Evolutionary conservation across 2,113 vertebrate genomes (phyloP).

Genomic region (Daubentonia madagascariensis): DNA sequence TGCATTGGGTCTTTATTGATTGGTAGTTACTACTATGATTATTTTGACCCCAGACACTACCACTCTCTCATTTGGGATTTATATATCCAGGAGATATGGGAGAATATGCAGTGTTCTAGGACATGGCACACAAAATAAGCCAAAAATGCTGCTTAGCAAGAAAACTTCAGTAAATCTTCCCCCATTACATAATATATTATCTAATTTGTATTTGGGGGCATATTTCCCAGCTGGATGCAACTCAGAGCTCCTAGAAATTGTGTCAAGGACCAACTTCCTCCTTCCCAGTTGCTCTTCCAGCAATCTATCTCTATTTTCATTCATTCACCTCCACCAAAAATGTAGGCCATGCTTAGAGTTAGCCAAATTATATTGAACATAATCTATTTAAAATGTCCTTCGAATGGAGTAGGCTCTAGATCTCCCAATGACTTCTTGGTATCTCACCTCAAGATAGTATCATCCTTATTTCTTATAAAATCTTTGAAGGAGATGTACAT

Average conservation of each 20-base stretch:
- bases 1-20: not conserved
- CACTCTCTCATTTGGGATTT: not conserved
- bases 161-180: not conserved
- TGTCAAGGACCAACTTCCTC: not conserved
- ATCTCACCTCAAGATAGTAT: not conserved
- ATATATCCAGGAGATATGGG: not conserved
- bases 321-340: not conserved
- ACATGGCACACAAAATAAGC: not conserved
- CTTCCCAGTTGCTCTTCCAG: not conserved
- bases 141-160: not conserved
- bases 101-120: not conserved
- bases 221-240: not conserved
- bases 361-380: not conserved
- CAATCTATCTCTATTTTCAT: not conserved
- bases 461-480: not conserved
- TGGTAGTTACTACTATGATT: not conserved
- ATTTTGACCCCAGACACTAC: not conserved
- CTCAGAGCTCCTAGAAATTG: not conserved
- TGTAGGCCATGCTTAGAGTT: not conserved
- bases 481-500: not conserved
- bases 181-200: not conserved
- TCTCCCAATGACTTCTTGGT: not conserved
- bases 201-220: not conserved
- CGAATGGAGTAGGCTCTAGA: not conserved
- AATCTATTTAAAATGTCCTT: not conserved